Conservation (phyloP, 2,113 vertebrate genomes). For the Chamaea fasciata region DNA sequence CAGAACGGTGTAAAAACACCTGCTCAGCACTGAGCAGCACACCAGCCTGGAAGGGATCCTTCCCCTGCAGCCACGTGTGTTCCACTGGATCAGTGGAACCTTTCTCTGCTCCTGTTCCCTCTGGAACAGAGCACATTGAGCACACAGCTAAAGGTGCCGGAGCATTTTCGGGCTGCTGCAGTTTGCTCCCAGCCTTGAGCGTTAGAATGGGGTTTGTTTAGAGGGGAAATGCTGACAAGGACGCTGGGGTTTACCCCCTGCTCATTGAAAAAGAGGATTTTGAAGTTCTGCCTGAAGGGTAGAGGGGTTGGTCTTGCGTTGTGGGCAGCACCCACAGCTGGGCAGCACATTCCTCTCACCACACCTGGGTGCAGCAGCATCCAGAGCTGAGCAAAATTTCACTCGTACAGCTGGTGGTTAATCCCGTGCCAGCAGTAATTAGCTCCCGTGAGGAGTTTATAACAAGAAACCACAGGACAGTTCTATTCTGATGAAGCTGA, state of each 20-base stretch:
- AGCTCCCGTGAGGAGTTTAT: constrained; percentile 52
- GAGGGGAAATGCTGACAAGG: neutral
- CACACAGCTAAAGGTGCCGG: neutral
- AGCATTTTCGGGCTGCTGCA: neutral
- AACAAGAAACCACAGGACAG: constrained; percentile 53
- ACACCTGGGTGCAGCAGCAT: neutral
- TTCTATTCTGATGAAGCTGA: constrained; percentile 34
- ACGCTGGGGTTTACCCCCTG: neutral
- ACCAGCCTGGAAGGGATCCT: neutral
- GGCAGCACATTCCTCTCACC: neutral
- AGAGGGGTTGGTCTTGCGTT: neutral
- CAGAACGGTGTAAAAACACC: neutral
- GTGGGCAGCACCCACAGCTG: neutral
- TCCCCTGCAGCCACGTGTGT: neutral
- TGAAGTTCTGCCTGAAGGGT: neutral
- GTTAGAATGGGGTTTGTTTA: neutral
- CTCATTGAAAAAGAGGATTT: neutral
- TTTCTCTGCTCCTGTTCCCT: too few relatives aligned
- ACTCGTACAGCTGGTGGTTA: constrained; percentile 35
- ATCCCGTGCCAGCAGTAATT: constrained; percentile 40
- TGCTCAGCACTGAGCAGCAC: neutral
- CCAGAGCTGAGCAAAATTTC: constrained; percentile 1
- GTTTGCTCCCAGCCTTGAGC: neutral
- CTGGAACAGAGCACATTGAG: neutral
- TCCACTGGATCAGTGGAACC: too few relatives aligned